Evolutionary conservation across 2,113 vertebrate species (phyloP), one percentile per base, ranked within the genome.

Genomic region (Panurus biarmicus): DNA sequence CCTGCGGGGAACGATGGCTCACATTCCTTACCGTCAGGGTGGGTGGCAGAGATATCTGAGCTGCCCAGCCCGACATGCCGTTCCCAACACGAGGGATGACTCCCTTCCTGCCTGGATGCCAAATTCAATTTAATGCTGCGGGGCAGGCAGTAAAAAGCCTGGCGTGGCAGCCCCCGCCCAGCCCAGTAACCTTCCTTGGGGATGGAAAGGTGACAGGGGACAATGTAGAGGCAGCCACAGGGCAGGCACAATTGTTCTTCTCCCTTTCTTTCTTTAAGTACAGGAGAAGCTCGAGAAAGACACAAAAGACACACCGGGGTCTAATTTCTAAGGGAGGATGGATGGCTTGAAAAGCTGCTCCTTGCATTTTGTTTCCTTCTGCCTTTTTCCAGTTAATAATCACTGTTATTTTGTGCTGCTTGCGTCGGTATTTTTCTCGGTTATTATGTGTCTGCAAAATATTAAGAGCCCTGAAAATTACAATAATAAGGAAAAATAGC

Each of bases 101-200:
- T 87, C 96, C 93, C 85, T 96, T 94, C 87, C 92, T 96, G 83
- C 79, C 29, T 23, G 64, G 83, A 80, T 77, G 94, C 82, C 90
- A 93, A 95, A 50, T 62, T 84, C 83, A 31, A 73, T 80, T 65
- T 66, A 73, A 48, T 26, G 81, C 77, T 48, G 51, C 56, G n/a
- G 60, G 76, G n/a, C 67, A 86, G 58, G 85, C 79, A 84, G 61
- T 71, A 80, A 93, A 92, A 93, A 94, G 10, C 60, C 44, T 78
- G 94, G 72, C 0, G 35, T 81, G 86, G 92, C 94, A 81, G 67
- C 35, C 72, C 61, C 77, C 6, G 3, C 91, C 91, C 89, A 84
- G 87, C 29, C 80, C 89, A 48, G 89, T 54, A 51, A 75, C 1
- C 15, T n/a, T 85, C 56, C 77, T 81, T 38, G 54, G 1, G 28